Evolutionary conservation across 1,140 invertebrate genomes (phyloP).

Genomic region (Philotrypesis tridentata): DNA sequence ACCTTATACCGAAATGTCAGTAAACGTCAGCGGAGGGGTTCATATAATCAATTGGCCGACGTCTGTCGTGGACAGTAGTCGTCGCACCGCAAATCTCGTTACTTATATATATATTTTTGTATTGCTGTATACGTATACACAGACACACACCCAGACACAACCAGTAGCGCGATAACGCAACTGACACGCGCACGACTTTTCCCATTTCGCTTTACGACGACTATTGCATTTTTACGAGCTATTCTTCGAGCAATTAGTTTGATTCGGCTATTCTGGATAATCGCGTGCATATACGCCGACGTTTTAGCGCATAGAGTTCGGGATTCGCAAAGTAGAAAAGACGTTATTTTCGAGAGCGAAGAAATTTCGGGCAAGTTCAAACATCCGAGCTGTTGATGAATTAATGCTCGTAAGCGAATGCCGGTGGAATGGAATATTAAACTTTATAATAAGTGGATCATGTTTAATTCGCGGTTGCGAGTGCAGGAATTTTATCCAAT

Average conservation of each 20-base stretch:
- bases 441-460: background rate
- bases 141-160: too few species aligned
- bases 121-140: background rate
- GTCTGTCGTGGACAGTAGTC: constrained; percentile 50
- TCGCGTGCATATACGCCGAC: background rate
- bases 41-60: constrained; percentile 62
- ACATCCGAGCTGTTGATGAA: background rate
- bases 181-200: background rate
- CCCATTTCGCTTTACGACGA: background rate
- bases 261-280: background rate
- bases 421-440: background rate
- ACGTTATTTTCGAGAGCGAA: too few species aligned
- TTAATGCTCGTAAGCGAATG: background rate
- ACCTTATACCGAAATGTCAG: constrained; percentile 70
- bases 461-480: background rate
- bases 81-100: constrained; percentile 49
- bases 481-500: background rate
- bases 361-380: too few species aligned
- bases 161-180: background rate
- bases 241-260: background rate
- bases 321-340: too few species aligned
- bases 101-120: constrained; percentile 26
- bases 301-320: too few species aligned
- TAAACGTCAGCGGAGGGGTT: constrained; percentile 66
- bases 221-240: background rate